Base-by-base conservation (phyloP, 1,140 invertebrate species). In the Camponotus floridanus region DNA sequence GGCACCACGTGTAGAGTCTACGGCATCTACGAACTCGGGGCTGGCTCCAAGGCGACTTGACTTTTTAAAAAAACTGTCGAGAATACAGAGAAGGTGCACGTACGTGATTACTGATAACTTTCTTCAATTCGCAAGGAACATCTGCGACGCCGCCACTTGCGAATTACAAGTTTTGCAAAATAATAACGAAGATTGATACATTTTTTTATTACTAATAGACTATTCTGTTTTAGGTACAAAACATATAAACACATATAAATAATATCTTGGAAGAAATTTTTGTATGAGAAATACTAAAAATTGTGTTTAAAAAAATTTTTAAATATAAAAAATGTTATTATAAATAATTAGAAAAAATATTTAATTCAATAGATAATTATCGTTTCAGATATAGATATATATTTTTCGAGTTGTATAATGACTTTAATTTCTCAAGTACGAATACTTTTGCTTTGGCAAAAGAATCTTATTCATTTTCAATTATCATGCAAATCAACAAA, bases 1-100 rank as follows among this genome's bases (percentile, higher is more conserved):
- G 85, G 89, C 42, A 68, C 45, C 76, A 80, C 45, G 64, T 80
- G 90, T 86, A 90, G 31, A 73, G 87, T 91, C 81, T 91, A 91
- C 89, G 87, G 90, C 92, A 90, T 91, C 91, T 91, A 92, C 86
- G 91, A 91, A 90, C 91, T 90, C 91, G 90, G 88, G 91, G 92
- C 92, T 93, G 92, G 92, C 91, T 94, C 92, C 92, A 92, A 92
- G 92, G 92, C 91, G 92, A 92, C 91, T 93, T 92, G 91, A 91
- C 81, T 90, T 92, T 94, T 94, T 94, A 93, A 94, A 94, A 94
- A 94, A 93, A 94, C 93, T 94, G 93, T 93, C 92, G 91, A 92
- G 90, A 93, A 94, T 94, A 93, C 91, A 94, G 92, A 94, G 92
- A 94, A 93, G 91, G 92, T 92, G 92, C 92, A 93, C 91, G 91